A percentile compares a stretch with the other conserved stretches of the same genome.
Evolutionary conservation across 1,140 invertebrate genomes (phyloP).

Genomic region (Heliconius hewitsoni): DNA sequence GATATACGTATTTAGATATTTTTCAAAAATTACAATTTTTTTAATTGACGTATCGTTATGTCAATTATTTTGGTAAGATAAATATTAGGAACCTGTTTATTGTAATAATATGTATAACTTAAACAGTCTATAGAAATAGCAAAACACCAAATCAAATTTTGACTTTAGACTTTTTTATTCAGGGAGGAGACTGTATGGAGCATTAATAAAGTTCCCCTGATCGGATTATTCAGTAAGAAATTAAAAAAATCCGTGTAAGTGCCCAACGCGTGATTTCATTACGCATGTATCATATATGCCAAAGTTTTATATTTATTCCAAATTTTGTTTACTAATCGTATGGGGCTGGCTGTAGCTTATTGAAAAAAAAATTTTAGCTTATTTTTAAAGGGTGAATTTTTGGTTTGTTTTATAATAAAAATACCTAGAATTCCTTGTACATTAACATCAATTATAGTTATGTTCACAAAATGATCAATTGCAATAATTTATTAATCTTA

Average conservation of each 20-base stretch:
- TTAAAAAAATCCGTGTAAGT: slow-evolving; percentile 63
- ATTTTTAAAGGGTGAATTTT: neutral
- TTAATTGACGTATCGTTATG: too few relatives aligned
- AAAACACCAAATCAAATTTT: slow-evolving; percentile 4
- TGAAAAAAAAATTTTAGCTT: neutral
- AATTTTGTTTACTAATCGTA: slow-evolving; percentile 32
- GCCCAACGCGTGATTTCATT: slow-evolving; percentile 49
- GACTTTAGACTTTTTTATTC: slow-evolving; percentile 47
- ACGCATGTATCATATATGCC: slow-evolving; percentile 29
- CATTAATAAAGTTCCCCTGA: slow-evolving; percentile 60
- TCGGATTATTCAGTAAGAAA: slow-evolving; percentile 64
- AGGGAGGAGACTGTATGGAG: slow-evolving; percentile 58
- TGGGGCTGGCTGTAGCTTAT: slow-evolving; percentile 26
- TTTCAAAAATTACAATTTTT: too few relatives aligned
- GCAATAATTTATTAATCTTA: neutral
- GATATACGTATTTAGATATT: too few relatives aligned
- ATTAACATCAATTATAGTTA: neutral
- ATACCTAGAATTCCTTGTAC: neutral
- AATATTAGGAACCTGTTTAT: neutral
- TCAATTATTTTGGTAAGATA: too few relatives aligned
- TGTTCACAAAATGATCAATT: neutral
- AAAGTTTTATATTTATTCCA: slow-evolving; percentile 24
- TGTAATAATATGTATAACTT: neutral
- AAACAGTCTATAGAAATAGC: neutral
- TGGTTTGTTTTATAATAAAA: neutral